Evolutionary conservation across 1,140 invertebrate species (phyloP), one percentile per base, ranked within the genome.

Genomic region (Musca vetustissima): DNA sequence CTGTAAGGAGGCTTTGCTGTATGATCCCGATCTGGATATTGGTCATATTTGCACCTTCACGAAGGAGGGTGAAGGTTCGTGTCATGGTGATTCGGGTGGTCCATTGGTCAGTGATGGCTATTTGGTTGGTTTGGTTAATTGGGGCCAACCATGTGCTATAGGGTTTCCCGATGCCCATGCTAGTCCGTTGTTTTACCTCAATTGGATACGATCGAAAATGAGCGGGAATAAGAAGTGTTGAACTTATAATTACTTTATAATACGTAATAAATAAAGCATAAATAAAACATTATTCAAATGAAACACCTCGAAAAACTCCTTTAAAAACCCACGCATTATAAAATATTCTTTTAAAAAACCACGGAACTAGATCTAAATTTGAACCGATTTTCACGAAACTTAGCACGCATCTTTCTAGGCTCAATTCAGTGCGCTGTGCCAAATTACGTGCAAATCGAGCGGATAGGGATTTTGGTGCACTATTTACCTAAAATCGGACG

Each of bases 11-110:
- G 13, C 57, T 7, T 19, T 76, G 15, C 43, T 11, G 24, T 7
- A 69, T 65, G 71, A 69, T 7, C 21, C 55, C 0, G 68, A 72
- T 19, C 49, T 73, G n/a, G 75, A 75, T 69, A 59, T 73, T 7
- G 73, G 74, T 2, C 85, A 88, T 71, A 86, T 89, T 21, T 89
- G 88, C 68, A 88, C 88, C 0, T 79, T 87, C 13, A 88, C 87
- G 1, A 85, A 82, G 66, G 47, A 49, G 14, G 86, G 86, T 13
- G 83, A 88, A 78, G 75, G 75, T 13, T 80, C 84, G 1, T 87
- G 86, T 49, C 83, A 85, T 67, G 86, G 87, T 1, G 87, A 88
- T 69, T 86, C 85, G 24, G 87, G 87, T 43, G 87, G 87, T 7
- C 86, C 87, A 1, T 65, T 88, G 36, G 69, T 79, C 36, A 81